Evolutionary conservation across 2,113 vertebrate genomes (phyloP), one percentile per base, ranked within the genome.

Genomic region (Siniperca chuatsi): DNA sequence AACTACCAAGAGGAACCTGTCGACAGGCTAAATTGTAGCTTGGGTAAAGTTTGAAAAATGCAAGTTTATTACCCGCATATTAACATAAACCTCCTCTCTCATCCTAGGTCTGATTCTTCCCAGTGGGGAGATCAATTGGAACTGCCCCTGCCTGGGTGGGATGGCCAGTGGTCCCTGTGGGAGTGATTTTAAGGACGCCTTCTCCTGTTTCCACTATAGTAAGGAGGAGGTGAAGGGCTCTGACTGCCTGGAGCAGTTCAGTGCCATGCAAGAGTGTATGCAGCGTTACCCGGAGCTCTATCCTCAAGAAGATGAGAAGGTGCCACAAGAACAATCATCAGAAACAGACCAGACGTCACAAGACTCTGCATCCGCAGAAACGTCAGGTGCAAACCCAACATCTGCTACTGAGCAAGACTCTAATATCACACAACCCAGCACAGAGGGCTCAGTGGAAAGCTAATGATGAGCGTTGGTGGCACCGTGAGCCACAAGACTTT

Each of bases 141-240:
- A 98, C 93, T 99, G 98, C 87, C 98, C 98, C 0, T 99, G 98
- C 78, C 95, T 99, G 48, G 98, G 98, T 4, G 97, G 97, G 57
- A 98, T 99, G 97, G 98, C 97, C 76, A 98, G 98, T 3, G 97
- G 98, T 73, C 97, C 98, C 37, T 98, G 98, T 84, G 98, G 98
- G 76, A 96, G 97, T 54, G 97, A 98, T 82, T 99, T 99, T 94
- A 99, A 99, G 87, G 96, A 98, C 0, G 98, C 97, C 83, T 99
- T 99, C 92, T 98, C 98, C 90, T 99, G 98, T 91, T 99, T 99
- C 93, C 98, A 98, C 95, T 96, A 98, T 68, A 99, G 98, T 92
- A 96, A 94, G 40, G 97, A 98, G 95, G 97, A 98, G 55, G 93
- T 98, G 90, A 98, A 98, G 81, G 98, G 98, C 23, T 98, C 98